Evolutionary conservation across 2,797 vertebrate species (phyloP), one percentile per base, ranked within the genome.

Genomic region (Emys orbicularis): DNA sequence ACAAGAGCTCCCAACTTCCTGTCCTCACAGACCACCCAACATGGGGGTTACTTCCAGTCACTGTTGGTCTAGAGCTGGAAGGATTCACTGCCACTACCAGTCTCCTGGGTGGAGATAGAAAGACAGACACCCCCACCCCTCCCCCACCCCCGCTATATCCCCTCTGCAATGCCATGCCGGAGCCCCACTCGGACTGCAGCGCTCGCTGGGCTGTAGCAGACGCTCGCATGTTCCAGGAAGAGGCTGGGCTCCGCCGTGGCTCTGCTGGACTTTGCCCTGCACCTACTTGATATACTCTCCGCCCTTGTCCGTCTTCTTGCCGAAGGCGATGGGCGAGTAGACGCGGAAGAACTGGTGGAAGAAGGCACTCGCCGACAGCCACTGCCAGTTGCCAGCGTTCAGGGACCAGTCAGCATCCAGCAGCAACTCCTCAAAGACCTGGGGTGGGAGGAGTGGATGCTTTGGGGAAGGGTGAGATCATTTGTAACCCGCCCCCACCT

Each of bases 281-380:
- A 37, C 95, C 93, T 97, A 99, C 98, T 98, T 98, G 90, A 98
- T 99, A 94, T 98, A 98, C n/a, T 96, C 98, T 68, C 98, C 98
- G 31, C 97, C 95, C 96, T 97, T 98, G 93, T 98, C 98, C 0
- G 98, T 98, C 96, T 98, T 99, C 92, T 98, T 99, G 85, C 98
- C 98, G 5, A 98, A 98, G 12, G 98, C 95, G 0, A 98, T 41
- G 1, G 98, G 98, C 1, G 98, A 99, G 93, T 98, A 98, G 89
- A 99, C 93, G 1, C 96, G 97, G 97, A 98, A 99, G 89, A 96
- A 98, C 59, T 98, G 98, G 86, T 98, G 98, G 95, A 98, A 99
- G 96, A 99, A 99, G 31, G 98, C 59, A 4, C 98, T 99, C 5
- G 98, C 98, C 0, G 98, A 98, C 29, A 99, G 98, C 98, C 98